phyloP scores from a whole-genome alignment of 2,113 vertebrate genomes.

The Mustela nigripes region DNA sequence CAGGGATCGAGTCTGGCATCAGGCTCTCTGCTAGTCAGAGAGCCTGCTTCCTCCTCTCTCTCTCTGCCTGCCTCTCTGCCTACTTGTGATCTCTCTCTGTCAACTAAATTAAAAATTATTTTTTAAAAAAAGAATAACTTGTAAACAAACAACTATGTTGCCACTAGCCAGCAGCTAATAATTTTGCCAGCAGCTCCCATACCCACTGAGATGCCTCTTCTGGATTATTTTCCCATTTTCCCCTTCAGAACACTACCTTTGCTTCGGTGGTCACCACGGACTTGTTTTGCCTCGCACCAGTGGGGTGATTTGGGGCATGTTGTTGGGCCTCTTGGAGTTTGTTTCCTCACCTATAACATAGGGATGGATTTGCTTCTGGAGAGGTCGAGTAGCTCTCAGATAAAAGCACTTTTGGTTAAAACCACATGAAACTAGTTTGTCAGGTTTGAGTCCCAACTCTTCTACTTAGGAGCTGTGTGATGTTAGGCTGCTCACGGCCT shows the following conservation, averaged over 20 bases:
- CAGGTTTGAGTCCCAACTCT: background rate
- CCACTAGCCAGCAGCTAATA: background rate
- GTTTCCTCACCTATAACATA: background rate
- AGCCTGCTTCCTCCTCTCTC: no score
- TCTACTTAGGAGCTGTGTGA: background rate
- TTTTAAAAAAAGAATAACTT: background rate
- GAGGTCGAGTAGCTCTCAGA: background rate
- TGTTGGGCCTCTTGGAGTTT: background rate
- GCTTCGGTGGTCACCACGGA: background rate
- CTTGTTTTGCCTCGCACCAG: background rate
- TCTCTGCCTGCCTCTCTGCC: no score
- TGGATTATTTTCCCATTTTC: background rate
- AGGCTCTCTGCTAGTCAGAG: no score
- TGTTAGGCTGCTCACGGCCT: background rate
- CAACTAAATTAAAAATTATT: no score
- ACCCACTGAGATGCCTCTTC: background rate
- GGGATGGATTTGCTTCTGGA: background rate
- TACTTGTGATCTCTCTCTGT: no score
- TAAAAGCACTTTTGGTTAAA: background rate
- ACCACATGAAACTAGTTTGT: background rate
- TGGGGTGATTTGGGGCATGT: background rate
- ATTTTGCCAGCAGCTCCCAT: background rate
- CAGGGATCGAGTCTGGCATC: no score
- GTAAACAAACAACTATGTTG: background rate
- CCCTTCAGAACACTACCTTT: background rate